A percentile compares a stretch with the other conserved stretches of the same genome.
Conservation (phyloP, 2,113 vertebrate species). For the Gopherus flavomarginatus region DNA sequence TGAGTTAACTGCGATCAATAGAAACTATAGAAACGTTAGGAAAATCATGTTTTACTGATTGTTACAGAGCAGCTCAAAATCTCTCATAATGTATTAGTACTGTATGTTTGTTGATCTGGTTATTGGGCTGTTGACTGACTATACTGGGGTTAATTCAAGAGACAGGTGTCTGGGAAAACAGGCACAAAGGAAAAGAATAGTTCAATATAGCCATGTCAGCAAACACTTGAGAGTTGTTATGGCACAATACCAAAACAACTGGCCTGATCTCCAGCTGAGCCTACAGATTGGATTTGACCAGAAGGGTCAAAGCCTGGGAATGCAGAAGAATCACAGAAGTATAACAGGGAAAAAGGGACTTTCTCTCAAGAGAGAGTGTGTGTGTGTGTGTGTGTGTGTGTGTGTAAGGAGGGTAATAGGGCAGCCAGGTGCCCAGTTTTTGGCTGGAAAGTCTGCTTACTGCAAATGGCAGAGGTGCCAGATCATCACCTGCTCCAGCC, state of each 20-base stretch:
- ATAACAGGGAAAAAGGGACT: background rate
- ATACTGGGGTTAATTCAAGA: constrained; percentile 32
- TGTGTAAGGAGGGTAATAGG: too few relatives aligned
- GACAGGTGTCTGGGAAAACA: background rate
- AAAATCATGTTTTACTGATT: background rate
- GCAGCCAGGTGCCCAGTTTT: too few relatives aligned
- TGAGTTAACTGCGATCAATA: too few relatives aligned
- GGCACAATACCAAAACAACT: background rate
- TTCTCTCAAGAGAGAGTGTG: background rate
- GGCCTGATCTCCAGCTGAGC: background rate
- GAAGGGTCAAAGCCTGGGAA: background rate
- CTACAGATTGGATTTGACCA: background rate
- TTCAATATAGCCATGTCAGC: background rate
- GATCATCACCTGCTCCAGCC: too few relatives aligned
- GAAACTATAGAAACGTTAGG: too few relatives aligned
- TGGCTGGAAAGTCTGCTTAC: too few relatives aligned
- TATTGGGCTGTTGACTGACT: constrained; percentile 56
- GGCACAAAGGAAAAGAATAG: background rate
- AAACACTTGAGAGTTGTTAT: background rate
- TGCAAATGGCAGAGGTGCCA: too few relatives aligned
- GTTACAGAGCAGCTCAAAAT: too few relatives aligned
- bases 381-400: too few relatives aligned
- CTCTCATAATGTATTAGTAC: background rate
- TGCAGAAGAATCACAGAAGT: background rate
- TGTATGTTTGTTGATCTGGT: background rate